Conservation (phyloP, 2,113 vertebrate genomes). For the Scalopus aquaticus region DNA sequence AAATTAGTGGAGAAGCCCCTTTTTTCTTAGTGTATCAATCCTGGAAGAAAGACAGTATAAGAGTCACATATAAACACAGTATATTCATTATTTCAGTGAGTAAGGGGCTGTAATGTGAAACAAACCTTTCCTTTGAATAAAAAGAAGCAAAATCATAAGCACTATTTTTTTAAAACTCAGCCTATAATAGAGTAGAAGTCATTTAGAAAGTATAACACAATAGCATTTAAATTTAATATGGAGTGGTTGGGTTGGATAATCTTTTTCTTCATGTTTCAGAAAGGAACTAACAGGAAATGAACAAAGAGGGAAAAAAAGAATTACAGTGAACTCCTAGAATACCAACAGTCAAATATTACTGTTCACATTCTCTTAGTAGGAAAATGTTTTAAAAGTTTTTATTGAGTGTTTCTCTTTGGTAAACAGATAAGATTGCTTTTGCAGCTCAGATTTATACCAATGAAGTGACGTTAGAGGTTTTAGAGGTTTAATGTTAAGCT, state of each 20-base stretch:
- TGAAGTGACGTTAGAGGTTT: conserved; percentile 36
- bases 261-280: conserved; percentile 31
- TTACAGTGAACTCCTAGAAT: conserved; percentile 17
- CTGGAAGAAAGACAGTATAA: not conserved
- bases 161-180: not conserved
- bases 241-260: not conserved
- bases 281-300: not conserved
- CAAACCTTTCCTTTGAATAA: conserved; percentile 29
- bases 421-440: not conserved
- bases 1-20: not conserved
- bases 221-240: not conserved
- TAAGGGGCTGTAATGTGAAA: not conserved
- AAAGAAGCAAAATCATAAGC: conserved; percentile 28
- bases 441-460: not conserved
- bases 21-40: not conserved
- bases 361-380: conserved; percentile 30
- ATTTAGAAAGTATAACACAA: conserved; percentile 8
- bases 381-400: conserved; percentile 30
- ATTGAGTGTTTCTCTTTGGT: conserved; percentile 35
- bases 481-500: not conserved
- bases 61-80: not conserved
- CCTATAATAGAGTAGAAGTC: not conserved
- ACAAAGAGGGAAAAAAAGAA: not conserved
- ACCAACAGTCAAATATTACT: not conserved
- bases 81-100: not conserved